Percentiles rank a stretch among this genome's conserved stretches.
Conservation (phyloP, 1,140 invertebrate species). For the Eupeodes corollae region DNA sequence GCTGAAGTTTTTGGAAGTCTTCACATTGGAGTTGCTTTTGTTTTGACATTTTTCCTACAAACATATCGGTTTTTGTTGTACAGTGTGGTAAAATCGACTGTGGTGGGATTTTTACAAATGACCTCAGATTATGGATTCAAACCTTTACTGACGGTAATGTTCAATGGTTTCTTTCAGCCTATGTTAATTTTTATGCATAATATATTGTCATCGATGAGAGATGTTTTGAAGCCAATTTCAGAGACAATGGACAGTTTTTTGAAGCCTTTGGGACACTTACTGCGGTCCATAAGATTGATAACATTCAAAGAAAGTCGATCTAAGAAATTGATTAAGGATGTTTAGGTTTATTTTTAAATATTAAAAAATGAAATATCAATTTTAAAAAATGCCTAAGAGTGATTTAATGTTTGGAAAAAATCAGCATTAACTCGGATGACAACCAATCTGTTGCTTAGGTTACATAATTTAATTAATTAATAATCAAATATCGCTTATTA, state of each 20-base stretch:
- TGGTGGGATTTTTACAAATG: constrained; percentile 48
- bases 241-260: constrained; percentile 21
- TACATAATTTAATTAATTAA: no score
- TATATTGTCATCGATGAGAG: constrained; percentile 45
- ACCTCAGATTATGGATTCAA: constrained; percentile 55
- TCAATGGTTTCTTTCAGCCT: constrained; percentile 53
- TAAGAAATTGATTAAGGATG: no score
- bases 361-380: no score
- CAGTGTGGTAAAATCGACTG: constrained; percentile 45
- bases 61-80: constrained; percentile 43
- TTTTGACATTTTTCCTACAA: constrained; percentile 51
- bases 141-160: constrained; percentile 49
- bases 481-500: no score
- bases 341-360: no score
- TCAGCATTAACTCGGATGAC: no score
- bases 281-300: constrained; percentile 15
- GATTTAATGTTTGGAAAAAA: no score
- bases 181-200: constrained; percentile 50
- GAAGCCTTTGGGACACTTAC: constrained; percentile 23
- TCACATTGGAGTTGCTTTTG: constrained; percentile 47
- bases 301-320: no score
- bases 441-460: no score
- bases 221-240: constrained; percentile 50
- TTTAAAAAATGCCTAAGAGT: no score
- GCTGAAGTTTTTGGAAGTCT: constrained; percentile 52